These are phyloP conservation scores for Callyntrura guangdongensis DNA, from an alignment of 2,888 invertebrate species.

Conservation along the genomic window DNA sequence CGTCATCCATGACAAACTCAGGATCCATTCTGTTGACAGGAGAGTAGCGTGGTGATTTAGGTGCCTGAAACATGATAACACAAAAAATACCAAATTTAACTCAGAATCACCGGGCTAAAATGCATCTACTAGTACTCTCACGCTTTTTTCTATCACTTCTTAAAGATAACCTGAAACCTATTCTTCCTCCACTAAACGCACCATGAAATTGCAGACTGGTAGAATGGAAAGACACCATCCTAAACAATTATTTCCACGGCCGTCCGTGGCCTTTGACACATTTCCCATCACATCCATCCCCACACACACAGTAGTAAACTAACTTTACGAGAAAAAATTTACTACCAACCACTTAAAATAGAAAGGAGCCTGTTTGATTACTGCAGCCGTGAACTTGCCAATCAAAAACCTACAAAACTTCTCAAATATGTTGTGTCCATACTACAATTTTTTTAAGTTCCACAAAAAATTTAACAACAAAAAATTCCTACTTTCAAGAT, in stretches of 20 bases:
- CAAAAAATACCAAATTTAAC: background rate
- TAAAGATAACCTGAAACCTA: slow-evolving; percentile 49
- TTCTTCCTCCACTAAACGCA: slow-evolving; percentile 49
- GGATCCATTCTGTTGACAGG: slow-evolving; percentile 67
- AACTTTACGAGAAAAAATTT: background rate
- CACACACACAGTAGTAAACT: background rate
- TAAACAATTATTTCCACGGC: slow-evolving; percentile 53
- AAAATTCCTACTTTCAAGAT: background rate
- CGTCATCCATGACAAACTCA: slow-evolving; percentile 56
- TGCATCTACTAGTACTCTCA: background rate
- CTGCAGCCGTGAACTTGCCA: background rate
- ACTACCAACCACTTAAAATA: background rate
- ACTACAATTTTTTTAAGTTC: no score
- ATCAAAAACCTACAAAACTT: no score
- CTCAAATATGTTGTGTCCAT: no score
- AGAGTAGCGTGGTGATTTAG: slow-evolving; percentile 61
- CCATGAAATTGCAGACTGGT: slow-evolving; percentile 63
- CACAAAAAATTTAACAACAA: no score
- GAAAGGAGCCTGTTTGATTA: background rate
- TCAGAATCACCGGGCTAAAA: background rate
- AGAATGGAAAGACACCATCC: slow-evolving; percentile 56
- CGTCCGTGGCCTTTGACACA: slow-evolving; percentile 49
- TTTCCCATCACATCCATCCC: slow-evolving; percentile 42
- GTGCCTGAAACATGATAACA: slow-evolving; percentile 1
- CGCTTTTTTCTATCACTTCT: slow-evolving; percentile 4